A percentile compares a stretch with the other conserved stretches of the same genome.
Evolutionary conservation across 2,113 vertebrate species (phyloP).

Genomic region (Mobula birostris): DNA sequence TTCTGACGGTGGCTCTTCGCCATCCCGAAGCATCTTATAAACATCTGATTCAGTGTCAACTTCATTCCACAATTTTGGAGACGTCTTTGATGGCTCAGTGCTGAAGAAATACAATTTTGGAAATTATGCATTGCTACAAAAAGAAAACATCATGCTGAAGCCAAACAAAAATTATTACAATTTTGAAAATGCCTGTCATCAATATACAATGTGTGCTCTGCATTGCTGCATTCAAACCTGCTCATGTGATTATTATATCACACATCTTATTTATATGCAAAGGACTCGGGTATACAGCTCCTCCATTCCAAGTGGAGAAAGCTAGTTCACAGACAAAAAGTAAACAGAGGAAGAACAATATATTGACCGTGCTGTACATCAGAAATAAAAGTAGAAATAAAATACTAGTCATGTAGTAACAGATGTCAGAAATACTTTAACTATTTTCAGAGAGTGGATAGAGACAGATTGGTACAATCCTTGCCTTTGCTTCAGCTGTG

Average conservation of each 20-base stretch:
- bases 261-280: neutral
- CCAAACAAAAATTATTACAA: neutral
- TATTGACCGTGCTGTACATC: too few species aligned
- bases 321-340: neutral
- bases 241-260: neutral
- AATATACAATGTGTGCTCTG: neutral
- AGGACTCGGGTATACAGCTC: neutral
- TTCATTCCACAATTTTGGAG: conserved; percentile 61
- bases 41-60: conserved; percentile 81
- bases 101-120: conserved; percentile 50
- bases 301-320: neutral
- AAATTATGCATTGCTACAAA: neutral
- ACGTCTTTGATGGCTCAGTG: conserved; percentile 60
- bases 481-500: too few species aligned
- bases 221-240: neutral
- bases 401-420: too few species aligned
- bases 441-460: too few species aligned
- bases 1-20: conserved; percentile 64
- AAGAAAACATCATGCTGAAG: neutral
- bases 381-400: too few species aligned
- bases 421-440: too few species aligned
- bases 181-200: neutral
- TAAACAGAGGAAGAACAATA: too few species aligned
- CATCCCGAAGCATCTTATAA: conserved; percentile 92
- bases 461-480: too few species aligned